Base-by-base conservation (phyloP, 2,888 invertebrate genomes). In the Formica aserva region DNA sequence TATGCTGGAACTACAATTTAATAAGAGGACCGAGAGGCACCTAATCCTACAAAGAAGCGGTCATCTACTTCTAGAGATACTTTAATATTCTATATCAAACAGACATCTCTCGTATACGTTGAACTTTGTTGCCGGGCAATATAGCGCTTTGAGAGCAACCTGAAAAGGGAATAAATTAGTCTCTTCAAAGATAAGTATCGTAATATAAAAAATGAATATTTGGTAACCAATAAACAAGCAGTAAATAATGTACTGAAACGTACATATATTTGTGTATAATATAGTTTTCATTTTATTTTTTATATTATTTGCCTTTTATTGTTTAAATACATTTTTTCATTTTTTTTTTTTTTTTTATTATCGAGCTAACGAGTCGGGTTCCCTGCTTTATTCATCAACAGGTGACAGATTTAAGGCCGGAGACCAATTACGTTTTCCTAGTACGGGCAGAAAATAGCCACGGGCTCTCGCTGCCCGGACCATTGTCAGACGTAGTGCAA, bases 371-470 rank as follows among this genome's bases (percentile, higher is more conserved):
- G 22, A 80, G 32, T 63, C 29, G 29, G 76, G 45, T 84, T 87
- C n/a, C 29, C 86, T 89, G 60, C 22, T 38, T 41, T 26, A 22
- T 8, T 22, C 29, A 69, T 72, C 72, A 72, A 80, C 90, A 96
- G 96, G 96, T 96, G 63, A 95, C 95, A 35, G 96, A 97, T 91
- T 95, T 98, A 87, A 97, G 97, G 91, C 97, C 98, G 0, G 97
- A 97, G 91, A 97, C 98, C 65, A 96, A 97, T 48, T 98, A 98
- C 95, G 96, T 98, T 87, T 98, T 98, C 94, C 95, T 98, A 85
- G 97, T 98, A 55, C 96, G 97, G 76, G 98, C 98, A 0, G 97
- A 98, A 95, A 98, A 98, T 94, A 96, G 97, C 15, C 97, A 98
- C 93, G 98, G 98, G 15, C 95, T 98, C 65, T 98, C 98, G 1